Conservation (phyloP, 2,113 vertebrate genomes). For the Melanocharis versteri region DNA sequence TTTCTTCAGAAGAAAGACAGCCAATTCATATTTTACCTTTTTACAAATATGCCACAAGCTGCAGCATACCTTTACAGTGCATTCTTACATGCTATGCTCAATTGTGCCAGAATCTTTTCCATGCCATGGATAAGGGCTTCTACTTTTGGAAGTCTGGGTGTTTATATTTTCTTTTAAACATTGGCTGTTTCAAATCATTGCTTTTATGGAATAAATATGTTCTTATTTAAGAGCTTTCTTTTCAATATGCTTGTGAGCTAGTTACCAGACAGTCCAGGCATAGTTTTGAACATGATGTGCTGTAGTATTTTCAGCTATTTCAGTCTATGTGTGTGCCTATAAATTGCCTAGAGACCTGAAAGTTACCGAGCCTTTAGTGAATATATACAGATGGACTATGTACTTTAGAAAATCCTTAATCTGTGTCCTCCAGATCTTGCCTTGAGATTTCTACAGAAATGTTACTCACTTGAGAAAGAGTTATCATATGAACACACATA, state of each 20-base stretch:
- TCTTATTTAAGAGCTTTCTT: not conserved
- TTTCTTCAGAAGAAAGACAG: not conserved
- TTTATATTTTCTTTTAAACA: not conserved
- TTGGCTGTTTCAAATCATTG: not conserved
- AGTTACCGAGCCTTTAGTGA: not conserved
- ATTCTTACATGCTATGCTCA: not conserved
- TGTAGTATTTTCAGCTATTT: not conserved
- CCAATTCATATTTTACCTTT: not conserved
- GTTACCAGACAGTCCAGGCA: not conserved
- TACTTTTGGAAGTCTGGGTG: not conserved
- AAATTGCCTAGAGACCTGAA: not conserved
- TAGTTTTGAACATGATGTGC: not conserved
- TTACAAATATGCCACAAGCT: not conserved
- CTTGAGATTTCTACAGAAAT: not conserved
- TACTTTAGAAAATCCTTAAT: not conserved
- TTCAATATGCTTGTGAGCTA: not conserved
- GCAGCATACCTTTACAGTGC: not conserved
- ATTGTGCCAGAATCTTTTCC: not conserved
- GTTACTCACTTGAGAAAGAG: not conserved
- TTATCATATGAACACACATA: not conserved
- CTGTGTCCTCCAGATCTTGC: not conserved
- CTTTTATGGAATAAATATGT: not conserved
- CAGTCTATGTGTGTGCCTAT: not conserved
- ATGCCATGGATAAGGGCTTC: not conserved
- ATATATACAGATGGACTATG: not conserved